These are phyloP conservation scores for Otolemur crassicaudatus DNA, from an alignment of 2,797 vertebrate species.

Conservation along the genomic window DNA sequence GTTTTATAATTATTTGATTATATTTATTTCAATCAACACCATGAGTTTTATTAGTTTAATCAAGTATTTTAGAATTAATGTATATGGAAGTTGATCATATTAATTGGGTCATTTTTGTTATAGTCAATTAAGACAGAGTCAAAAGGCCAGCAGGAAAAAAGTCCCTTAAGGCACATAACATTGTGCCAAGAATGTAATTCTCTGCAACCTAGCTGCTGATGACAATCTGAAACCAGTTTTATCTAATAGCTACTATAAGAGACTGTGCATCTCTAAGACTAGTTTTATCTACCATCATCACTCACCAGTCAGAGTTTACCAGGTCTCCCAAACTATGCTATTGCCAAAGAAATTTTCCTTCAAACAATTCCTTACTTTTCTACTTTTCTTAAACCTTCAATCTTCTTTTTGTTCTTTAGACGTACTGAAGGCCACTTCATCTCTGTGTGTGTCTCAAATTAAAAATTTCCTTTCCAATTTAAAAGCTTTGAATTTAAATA, in stretches of 20 bases:
- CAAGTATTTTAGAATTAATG: neutral
- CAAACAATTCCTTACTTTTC: neutral
- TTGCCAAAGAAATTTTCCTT: neutral
- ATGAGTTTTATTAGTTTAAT: slow-evolving; percentile 8
- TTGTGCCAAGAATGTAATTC: neutral
- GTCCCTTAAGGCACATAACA: neutral
- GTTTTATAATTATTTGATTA: neutral
- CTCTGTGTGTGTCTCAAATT: neutral
- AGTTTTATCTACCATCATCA: neutral
- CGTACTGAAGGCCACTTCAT: neutral
- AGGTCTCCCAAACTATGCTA: neutral
- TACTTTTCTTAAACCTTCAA: neutral
- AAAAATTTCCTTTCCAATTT: neutral
- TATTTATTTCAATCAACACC: neutral
- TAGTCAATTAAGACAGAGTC: neutral
- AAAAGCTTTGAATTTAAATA: neutral
- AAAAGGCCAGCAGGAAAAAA: neutral
- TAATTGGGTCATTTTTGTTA: neutral
- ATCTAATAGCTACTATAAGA: neutral
- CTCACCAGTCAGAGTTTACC: neutral
- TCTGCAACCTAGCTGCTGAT: neutral
- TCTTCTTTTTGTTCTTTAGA: neutral
- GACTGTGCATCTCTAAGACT: neutral
- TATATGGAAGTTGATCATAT: neutral
- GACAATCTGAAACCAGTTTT: neutral